phyloP scores from a whole-genome alignment of 1,140 invertebrate species.

The Eupristina koningsbergeri region DNA sequence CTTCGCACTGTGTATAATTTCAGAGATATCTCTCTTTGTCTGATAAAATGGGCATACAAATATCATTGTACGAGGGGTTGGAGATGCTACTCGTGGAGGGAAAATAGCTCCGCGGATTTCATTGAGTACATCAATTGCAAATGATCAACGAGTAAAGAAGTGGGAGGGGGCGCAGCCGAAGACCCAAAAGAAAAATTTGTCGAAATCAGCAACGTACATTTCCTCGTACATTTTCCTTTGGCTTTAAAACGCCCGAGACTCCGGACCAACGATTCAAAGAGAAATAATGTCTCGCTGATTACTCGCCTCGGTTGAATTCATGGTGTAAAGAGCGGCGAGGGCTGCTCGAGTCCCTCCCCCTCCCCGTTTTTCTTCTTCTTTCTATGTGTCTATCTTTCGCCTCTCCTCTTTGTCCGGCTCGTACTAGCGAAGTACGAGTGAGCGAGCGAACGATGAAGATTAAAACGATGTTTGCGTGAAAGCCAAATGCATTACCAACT shows the following conservation, averaged over 20 bases:
- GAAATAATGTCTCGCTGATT: slow-evolving; percentile 74
- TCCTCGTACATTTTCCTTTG: slow-evolving; percentile 66
- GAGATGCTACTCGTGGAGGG: slow-evolving; percentile 29
- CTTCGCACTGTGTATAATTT: background rate
- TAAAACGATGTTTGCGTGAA: slow-evolving; percentile 74
- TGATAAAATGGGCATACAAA: background rate
- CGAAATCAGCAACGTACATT: slow-evolving; percentile 54
- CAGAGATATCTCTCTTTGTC: background rate
- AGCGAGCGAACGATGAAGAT: slow-evolving; percentile 60
- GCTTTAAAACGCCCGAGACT: slow-evolving; percentile 67
- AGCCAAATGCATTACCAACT: slow-evolving; percentile 73
- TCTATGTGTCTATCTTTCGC: background rate
- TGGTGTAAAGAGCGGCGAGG: background rate
- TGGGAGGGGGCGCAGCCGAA: slow-evolving; percentile 16
- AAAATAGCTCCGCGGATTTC: slow-evolving; percentile 39
- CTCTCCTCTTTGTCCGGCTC: background rate
- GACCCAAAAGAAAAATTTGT: slow-evolving; percentile 48
- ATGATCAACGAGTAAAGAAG: slow-evolving; percentile 57
- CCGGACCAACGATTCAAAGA: slow-evolving; percentile 66
- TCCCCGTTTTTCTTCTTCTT: background rate
- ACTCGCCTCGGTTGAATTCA: slow-evolving; percentile 71
- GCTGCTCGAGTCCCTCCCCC: background rate
- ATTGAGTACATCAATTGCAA: slow-evolving; percentile 61
- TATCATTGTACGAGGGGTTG: slow-evolving; percentile 9
- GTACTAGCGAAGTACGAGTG: slow-evolving; percentile 1